Evolutionary conservation across 2,888 invertebrate genomes (phyloP), one percentile per base, ranked within the genome.

Genomic region (Koerneria pararmatus): DNA sequence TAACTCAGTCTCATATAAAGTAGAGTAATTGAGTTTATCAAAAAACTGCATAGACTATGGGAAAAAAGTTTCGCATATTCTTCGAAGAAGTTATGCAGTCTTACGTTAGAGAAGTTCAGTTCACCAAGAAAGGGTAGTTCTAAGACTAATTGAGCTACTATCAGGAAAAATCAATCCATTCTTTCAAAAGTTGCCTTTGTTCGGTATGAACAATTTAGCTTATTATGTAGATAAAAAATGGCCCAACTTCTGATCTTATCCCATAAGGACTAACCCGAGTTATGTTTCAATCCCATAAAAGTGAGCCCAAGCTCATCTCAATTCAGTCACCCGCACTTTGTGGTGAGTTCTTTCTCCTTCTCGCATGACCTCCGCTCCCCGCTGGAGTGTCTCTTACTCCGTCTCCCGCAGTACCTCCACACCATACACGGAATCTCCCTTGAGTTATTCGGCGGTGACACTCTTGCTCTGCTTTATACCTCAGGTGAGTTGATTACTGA

Each of bases 371-470:
- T 71, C 8, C 69, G 81, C 19, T 77, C 80, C 22, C 87, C 87
- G 60, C 68, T 78, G 66, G 73, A 87, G 86, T 56, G 78, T 71
- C 71, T 64, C 19, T 29, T 64, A 79, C 69, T 82, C 65, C 31
- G 83, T 69, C 32, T 74, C 71, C 71, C 79, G 0, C 87, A 74
- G 4, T 85, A 89, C 22, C 72, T 76, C 6, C 74, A 81, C 49
- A 84, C 89, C 15, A 87, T 91, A 1, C 89, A 91, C 59, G 90
- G 90, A 3, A 87, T 94, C 8, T 91, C 91, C 34, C 89, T 94
- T 77, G 94, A 95, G 85, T 90, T 91, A 32, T 89, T 91, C 74
- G 93, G 92, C 0, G 93, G 93, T 1, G 94, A 95, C 85, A 88
- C 94, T 54, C 86, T 94, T 78, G 93, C 93, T 2, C 88, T 95